Base-by-base conservation (phyloP, 2,888 invertebrate species). In the Chrysolina americana region DNA sequence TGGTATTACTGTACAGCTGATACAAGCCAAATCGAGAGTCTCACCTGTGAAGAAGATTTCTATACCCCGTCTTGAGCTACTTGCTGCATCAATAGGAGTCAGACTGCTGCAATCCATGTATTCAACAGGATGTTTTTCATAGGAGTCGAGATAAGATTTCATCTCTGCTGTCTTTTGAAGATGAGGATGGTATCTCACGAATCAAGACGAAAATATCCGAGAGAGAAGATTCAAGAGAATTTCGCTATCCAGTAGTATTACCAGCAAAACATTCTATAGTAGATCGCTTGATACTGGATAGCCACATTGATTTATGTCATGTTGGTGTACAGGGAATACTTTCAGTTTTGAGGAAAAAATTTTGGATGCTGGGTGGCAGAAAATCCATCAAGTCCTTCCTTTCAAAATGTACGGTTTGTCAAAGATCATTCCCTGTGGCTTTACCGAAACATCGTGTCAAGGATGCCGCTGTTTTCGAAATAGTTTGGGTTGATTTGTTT, bases 1-100 rank as follows among this genome's bases (percentile, higher is more conserved):
- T 44, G 13, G 44, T 2, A 9, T 44, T 8, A 44, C 44, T 44
- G 44, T 13, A 44, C 44, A 44, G 44, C 8, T 44, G 44, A 13
- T 44, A 13, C 44, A 44, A 44, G 44, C 44, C 2, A 44, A 44
- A 44, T 44, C 44, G 8, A 44, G 11, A 44, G 44, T 44, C 44
- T 44, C 44, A 2, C 44, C 44, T 44, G 44, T 44, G 9, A 13
- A 44, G 13, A 44, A 8, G 44, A 13, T 44, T 1, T 44, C 44
- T 44, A 44, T 44, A 44, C 44, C 44, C 44, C 44, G 44, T 44
- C 44, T 44, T 44, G 44, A 44, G 44, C 44, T 44, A 44, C 44
- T 44, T 2, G 44, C 44, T 8, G 28, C 44, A 44, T 44, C 44
- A 13, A 44, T 44, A 44, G 44, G 44, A 44, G 44, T 44, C 44